Base-by-base conservation (phyloP, 2,888 invertebrate genomes). In the Lithosia quadra region DNA sequence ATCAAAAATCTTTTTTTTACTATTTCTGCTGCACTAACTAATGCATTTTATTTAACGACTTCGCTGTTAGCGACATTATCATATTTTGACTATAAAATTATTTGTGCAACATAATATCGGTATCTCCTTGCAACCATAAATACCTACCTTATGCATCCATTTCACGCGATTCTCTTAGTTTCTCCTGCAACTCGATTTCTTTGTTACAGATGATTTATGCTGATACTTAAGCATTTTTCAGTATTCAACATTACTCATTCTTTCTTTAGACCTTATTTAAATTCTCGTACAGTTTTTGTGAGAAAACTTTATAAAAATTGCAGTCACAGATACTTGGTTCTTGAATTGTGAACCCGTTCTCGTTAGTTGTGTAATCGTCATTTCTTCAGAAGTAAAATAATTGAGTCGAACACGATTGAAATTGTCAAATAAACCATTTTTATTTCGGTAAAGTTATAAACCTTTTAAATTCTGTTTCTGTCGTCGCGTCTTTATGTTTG, bases 191-290 rank as follows among this genome's bases (percentile, higher is more conserved):
- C 82, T 77, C 81, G 77, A 77, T 82, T 80, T 85, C 84, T 84
- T 87, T 86, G 87, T 87, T 84, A 69, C 78, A 78, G 74, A 79
- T 86, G 87, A 87, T 86, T 87, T 87, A 87, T 85, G 85, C 79
- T 87, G 86, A 87, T 86, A 82, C 81, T 83, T 76, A 74, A 80
- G 78, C 85, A 85, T 85, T 86, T 85, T 82, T 77, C 86, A 86
- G 79, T 76, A 81, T 84, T 84, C 81, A 79, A 73, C 79, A 77
- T 80, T 74, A 85, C 79, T 84, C 83, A 82, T 83, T 83, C 80
- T 77, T 80, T 80, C 79, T 74, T 76, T 76, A 65, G 71, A 75
- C 66, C 74, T 78, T 71, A 73, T 81, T 83, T 75, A 72, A 75
- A 81, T 80, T 80, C 72, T 70, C 57, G 58, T 65, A 55, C 62